A percentile compares a stretch with the other conserved stretches of the same genome.
Conservation (phyloP, 2,113 vertebrate genomes). For the Hydropotes inermis region DNA sequence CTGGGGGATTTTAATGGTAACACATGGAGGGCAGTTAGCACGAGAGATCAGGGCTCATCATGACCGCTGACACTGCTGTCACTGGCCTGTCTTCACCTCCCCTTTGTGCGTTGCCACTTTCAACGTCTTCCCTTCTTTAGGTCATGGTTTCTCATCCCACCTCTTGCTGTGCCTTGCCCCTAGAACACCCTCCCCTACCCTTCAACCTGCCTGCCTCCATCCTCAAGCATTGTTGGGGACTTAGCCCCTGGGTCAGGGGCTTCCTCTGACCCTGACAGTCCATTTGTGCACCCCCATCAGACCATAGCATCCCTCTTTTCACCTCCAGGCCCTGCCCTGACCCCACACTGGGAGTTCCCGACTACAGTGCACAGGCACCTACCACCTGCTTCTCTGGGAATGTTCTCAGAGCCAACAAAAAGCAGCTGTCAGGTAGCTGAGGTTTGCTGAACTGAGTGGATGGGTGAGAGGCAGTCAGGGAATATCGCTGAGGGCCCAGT, state of each 20-base stretch:
- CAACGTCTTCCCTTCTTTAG: neutral
- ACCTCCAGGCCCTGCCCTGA: neutral
- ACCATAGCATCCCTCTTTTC: neutral
- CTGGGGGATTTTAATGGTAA: neutral
- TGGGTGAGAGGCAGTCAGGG: neutral
- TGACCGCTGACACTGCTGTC: neutral
- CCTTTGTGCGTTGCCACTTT: neutral
- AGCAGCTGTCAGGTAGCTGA: neutral
- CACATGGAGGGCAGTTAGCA: fast-evolving
- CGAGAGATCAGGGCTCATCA: neutral
- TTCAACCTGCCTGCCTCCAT: neutral
- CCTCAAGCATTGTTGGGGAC: neutral
- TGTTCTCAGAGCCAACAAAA: neutral
- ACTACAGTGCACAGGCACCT: neutral
- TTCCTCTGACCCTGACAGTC: neutral
- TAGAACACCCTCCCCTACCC: neutral
- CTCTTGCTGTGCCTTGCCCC: neutral
- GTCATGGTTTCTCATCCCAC: neutral
- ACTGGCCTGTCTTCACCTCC: neutral
- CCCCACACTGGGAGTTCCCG: neutral
- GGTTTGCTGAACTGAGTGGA: neutral
- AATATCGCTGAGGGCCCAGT: neutral
- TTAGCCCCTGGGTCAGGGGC: neutral
- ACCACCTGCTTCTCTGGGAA: neutral
- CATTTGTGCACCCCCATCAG: neutral